A percentile compares a stretch with the other conserved stretches of the same genome.
Evolutionary conservation across 2,888 invertebrate genomes (phyloP).

Genomic region (Melangyna quadrimaculata): DNA sequence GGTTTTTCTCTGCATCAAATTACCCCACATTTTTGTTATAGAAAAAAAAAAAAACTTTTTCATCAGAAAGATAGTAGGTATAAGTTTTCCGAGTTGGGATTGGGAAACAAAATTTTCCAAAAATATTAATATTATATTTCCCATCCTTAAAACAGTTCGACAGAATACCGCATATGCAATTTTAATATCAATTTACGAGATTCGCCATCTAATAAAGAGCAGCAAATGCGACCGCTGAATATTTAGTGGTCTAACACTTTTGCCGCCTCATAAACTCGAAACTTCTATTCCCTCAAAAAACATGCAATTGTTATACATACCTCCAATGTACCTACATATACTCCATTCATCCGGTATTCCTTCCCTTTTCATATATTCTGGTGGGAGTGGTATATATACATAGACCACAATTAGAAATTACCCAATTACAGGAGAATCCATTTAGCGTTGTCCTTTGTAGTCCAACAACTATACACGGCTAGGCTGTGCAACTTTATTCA

Average conservation of each 20-base stretch:
- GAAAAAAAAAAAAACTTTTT: neutral
- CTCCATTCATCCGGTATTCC: neutral
- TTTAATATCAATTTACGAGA: conserved; percentile 71
- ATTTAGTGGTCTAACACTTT: conserved; percentile 63
- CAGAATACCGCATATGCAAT: conserved; percentile 53
- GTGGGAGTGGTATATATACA: conserved; percentile 38
- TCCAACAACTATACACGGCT: neutral
- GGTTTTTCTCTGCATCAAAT: neutral
- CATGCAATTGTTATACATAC: conserved; percentile 3
- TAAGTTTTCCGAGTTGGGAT: neutral
- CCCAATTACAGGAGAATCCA: conserved; percentile 60
- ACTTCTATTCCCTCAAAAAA: conserved; percentile 55
- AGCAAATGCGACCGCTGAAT: conserved; percentile 68
- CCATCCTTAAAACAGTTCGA: neutral
- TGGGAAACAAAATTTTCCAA: conserved; percentile 12
- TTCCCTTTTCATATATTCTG: neutral
- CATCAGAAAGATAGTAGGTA: neutral
- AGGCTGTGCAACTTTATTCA: neutral
- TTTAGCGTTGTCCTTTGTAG: conserved; percentile 47
- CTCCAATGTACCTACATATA: too few species aligned
- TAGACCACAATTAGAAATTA: conserved; percentile 62
- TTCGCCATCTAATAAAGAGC: conserved; percentile 60
- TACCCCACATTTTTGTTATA: neutral
- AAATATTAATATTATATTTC: neutral
- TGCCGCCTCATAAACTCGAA: conserved; percentile 53